Evolutionary conservation across 2,113 vertebrate genomes (phyloP).

Genomic region (Cyprinodon tularosa): DNA sequence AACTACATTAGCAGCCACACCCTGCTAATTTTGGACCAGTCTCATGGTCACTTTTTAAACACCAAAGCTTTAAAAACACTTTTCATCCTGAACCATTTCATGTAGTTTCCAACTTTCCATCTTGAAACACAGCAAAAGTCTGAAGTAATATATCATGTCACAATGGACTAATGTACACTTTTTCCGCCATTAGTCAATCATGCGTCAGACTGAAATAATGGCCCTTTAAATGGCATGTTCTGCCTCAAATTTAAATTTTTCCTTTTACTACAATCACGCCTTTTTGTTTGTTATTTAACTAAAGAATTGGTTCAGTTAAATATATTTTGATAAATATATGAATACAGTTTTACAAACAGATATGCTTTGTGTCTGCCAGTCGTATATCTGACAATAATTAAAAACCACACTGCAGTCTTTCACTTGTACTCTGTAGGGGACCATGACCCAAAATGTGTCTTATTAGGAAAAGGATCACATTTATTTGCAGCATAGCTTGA

Average conservation of each 20-base stretch:
- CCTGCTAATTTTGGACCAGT: neutral
- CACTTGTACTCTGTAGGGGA: neutral
- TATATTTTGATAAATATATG: neutral
- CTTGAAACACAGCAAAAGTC: neutral
- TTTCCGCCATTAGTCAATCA: neutral
- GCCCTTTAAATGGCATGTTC: neutral
- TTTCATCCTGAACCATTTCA: neutral
- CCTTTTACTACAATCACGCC: neutral
- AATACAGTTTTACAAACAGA: neutral
- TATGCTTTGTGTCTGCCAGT: neutral
- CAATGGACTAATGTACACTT: neutral
- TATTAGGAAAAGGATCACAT: constrained; percentile 20
- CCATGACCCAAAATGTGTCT: neutral
- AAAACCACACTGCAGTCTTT: neutral
- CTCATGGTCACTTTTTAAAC: no score
- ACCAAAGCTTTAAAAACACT: neutral
- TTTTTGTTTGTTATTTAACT: neutral
- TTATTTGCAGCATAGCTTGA: constrained; percentile 19
- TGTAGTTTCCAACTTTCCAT: neutral
- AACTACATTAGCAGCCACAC: neutral
- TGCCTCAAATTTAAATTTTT: neutral
- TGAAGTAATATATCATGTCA: neutral
- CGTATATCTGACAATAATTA: neutral
- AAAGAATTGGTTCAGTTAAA: neutral
- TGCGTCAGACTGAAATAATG: neutral